These are phyloP conservation scores for Nymphalis urticae DNA, from an alignment of 2,888 invertebrate species.

Conservation along the genomic window DNA sequence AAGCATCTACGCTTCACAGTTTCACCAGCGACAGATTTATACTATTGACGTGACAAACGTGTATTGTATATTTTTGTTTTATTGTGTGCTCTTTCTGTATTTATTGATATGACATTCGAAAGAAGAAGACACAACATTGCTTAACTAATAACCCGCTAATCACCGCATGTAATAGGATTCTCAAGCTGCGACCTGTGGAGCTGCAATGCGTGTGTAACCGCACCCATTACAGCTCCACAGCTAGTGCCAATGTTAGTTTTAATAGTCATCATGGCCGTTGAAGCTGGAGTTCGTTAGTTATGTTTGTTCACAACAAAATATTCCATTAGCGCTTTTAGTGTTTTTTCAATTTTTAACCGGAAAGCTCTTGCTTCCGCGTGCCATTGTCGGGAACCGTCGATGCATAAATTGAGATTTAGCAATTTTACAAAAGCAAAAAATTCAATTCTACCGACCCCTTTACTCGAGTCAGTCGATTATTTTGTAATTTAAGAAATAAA, in stretches of 20 bases:
- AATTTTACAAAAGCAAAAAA: conserved; percentile 26
- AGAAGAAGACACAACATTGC: too few species aligned
- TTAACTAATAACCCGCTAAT: too few species aligned
- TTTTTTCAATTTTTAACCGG: conserved; percentile 36
- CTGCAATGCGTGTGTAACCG: too few species aligned
- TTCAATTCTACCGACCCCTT: conserved; percentile 2
- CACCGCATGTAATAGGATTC: too few species aligned
- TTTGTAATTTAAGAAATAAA: neutral
- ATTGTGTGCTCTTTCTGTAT: too few species aligned
- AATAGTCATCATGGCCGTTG: neutral
- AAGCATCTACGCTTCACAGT: too few species aligned
- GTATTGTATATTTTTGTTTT: too few species aligned
- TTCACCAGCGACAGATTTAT: too few species aligned
- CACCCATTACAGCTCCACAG: too few species aligned
- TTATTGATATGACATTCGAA: too few species aligned
- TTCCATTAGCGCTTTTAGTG: conserved; percentile 20
- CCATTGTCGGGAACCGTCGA: conserved; percentile 35
- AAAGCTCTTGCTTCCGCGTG: conserved; percentile 33
- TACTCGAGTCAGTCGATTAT: neutral
- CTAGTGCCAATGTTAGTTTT: neutral
- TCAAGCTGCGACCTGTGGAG: too few species aligned
- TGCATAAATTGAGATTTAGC: conserved; percentile 37
- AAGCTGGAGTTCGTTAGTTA: neutral
- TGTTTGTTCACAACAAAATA: conserved; percentile 19
- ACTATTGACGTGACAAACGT: too few species aligned